A percentile compares a stretch with the other conserved stretches of the same genome.
phyloP scores from a whole-genome alignment of 2,113 vertebrate genomes.

The Cygnus buccinator region DNA sequence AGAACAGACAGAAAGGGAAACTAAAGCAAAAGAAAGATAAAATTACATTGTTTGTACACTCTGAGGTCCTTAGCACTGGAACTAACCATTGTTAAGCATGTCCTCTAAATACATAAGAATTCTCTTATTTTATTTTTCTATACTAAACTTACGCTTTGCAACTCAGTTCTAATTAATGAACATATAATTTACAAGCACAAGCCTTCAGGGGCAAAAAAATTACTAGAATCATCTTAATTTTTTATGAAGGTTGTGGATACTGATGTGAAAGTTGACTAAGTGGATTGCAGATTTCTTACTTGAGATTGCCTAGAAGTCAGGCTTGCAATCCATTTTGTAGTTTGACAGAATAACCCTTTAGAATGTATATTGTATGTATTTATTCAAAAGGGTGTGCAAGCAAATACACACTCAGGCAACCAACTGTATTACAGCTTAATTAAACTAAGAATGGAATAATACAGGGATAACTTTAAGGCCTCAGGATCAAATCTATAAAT shows the following conservation, averaged over 20 bases:
- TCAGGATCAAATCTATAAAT: background rate
- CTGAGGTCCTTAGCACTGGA: background rate
- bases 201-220: background rate
- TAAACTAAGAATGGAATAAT: background rate
- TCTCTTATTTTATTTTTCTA: background rate
- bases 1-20: background rate
- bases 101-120: background rate
- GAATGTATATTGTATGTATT: background rate
- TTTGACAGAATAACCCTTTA: background rate
- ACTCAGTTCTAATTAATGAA: background rate
- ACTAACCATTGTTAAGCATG: background rate
- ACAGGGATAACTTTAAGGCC: background rate
- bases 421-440: background rate
- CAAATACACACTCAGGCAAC: background rate
- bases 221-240: background rate
- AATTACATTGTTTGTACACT: background rate
- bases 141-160: background rate
- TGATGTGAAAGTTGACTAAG: background rate
- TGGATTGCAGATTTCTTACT: background rate
- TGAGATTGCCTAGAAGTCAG: background rate
- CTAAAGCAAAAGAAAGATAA: background rate
- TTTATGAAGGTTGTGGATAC: background rate
- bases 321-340: background rate
- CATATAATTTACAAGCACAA: background rate
- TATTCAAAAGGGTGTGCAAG: background rate